Evolutionary conservation across 2,888 invertebrate genomes (phyloP), one percentile per base, ranked within the genome.

Genomic region (Choreutis nemorana): DNA sequence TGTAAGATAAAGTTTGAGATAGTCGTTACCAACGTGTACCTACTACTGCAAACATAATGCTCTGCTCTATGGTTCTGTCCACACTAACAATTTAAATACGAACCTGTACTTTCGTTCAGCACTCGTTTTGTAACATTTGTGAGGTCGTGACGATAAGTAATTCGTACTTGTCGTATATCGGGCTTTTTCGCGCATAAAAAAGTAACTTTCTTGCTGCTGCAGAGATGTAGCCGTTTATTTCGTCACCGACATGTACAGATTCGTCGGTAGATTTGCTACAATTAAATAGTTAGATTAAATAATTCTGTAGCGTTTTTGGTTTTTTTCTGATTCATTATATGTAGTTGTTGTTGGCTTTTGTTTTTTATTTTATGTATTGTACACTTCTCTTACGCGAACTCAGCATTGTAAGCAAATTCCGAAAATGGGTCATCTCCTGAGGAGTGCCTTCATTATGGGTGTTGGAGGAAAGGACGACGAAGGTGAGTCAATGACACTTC

Each of bases 211-310:
- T n/a, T n/a, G n/a, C n/a, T 44, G 46, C 47, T 48, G 59, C 45
- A 55, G 78, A 75, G 53, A 78, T 78, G 78, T 78, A 78, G 78
- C 71, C 77, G 43, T 45, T 56, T 24, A n/a, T 62, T 62, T 42
- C 38, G 49, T 42, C 40, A 51, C 77, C 77, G 77, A 75, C 75
- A 62, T 41, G 67, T 45, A 73, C n/a, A n/a, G n/a, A n/a, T n/a
- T n/a, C n/a, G n/a, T n/a, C 77, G 77, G 78, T 73, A 57, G 47
- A 48, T 44, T 35, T 34, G 39, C n/a, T n/a, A n/a, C n/a, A n/a
- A n/a, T n/a, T n/a, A n/a, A 42, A 33, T 42, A 31, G 26, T 36
- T 35, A 35, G 37, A 35, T 41, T 37, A 6, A 5, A 10, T 30
- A 44, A 45, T 34, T 26, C 41, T 39, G 47, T 42, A 36, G 31